Evolutionary conservation across 35 echinoderm and acorn worm genomes (phyloP).

Genomic region (Acanthaster planci): DNA sequence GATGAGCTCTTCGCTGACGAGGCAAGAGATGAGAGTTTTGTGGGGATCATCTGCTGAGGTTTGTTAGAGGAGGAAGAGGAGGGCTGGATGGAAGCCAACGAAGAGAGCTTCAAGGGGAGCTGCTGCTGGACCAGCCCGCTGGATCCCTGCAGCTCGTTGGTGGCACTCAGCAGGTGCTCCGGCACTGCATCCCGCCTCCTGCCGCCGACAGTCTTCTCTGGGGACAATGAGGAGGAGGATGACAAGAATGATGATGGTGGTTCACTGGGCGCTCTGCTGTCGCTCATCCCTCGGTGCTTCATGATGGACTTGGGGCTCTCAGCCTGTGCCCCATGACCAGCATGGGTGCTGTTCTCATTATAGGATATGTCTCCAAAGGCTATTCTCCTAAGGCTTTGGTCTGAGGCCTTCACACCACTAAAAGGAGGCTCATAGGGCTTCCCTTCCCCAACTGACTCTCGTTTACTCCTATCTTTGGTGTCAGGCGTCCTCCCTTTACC

Average conservation of each 20-base stretch:
- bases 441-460: background rate
- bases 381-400: slow-evolving; percentile 67
- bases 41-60: slow-evolving; percentile 82
- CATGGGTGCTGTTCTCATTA: slow-evolving; percentile 34
- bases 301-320: slow-evolving; percentile 50
- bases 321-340: background rate
- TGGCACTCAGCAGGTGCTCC: slow-evolving; percentile 72
- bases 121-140: slow-evolving; percentile 61
- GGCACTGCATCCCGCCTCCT: slow-evolving; percentile 34
- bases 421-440: slow-evolving; percentile 13
- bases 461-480: background rate
- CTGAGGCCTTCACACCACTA: background rate
- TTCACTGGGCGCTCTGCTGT: background rate
- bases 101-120: slow-evolving; percentile 73
- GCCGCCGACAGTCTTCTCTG: slow-evolving; percentile 4
- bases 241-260: background rate
- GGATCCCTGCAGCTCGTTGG: slow-evolving; percentile 55
- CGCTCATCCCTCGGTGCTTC: slow-evolving; percentile 30
- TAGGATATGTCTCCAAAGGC: slow-evolving; percentile 68
- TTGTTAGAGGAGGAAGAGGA: slow-evolving; percentile 29
- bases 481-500: slow-evolving; percentile 25
- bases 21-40: slow-evolving; percentile 60
- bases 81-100: slow-evolving; percentile 28
- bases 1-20: background rate
- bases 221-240: background rate